Evolutionary conservation across 2,888 invertebrate genomes (phyloP).

Genomic region (Volucella zonaria): DNA sequence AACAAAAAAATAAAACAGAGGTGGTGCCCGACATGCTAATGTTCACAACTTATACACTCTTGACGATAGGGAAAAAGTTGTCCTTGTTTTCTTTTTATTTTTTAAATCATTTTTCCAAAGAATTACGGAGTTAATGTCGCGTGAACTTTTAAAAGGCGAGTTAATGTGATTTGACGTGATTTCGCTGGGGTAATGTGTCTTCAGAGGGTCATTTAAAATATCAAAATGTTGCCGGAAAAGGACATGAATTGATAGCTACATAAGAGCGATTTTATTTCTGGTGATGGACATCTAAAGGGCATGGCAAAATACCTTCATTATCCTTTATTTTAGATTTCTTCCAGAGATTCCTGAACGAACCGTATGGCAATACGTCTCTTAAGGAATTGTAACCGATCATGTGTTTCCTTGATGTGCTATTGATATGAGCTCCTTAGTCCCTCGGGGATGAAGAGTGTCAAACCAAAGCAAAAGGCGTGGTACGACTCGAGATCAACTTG

Average conservation of each 20-base stretch:
- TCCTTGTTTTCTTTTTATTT: not conserved
- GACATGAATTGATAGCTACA: not conserved
- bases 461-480: no score
- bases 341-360: no score
- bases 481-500: no score
- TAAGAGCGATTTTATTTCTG: no score
- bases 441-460: no score
- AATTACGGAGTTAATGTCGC: slow-evolving; percentile 65
- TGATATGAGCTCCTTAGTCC: no score
- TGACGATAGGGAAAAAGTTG: not conserved
- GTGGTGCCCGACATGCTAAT: slow-evolving; percentile 57
- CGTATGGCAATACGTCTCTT: no score
- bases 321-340: no score
- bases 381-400: no score
- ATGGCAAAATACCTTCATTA: no score
- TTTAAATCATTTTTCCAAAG: slow-evolving; percentile 5
- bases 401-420: no score
- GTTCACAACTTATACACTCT: slow-evolving; percentile 42
- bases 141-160: slow-evolving; percentile 27
- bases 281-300: no score
- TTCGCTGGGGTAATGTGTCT: slow-evolving; percentile 32
- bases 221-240: slow-evolving; percentile 8
- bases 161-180: slow-evolving; percentile 53
- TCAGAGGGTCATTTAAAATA: slow-evolving; percentile 28
- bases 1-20: slow-evolving; percentile 26